These are phyloP conservation scores for Gobius niger DNA, from an alignment of 2,113 vertebrate species.

Conservation along the genomic window DNA sequence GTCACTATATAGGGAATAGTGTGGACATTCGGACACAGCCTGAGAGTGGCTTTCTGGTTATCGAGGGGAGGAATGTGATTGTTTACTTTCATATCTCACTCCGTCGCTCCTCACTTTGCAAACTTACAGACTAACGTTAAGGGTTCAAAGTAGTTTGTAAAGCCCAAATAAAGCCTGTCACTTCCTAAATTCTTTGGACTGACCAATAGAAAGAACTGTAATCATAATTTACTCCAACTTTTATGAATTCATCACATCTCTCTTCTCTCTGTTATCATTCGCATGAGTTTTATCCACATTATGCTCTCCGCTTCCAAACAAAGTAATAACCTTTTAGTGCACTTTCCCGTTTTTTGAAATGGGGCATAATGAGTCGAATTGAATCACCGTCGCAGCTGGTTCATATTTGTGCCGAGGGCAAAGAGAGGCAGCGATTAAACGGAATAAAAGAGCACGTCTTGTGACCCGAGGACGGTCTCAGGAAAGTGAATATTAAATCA, in stretches of 20 bases:
- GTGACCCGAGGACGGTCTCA: constrained; percentile 1
- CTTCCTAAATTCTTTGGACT: too few relatives aligned
- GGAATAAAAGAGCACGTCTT: constrained; percentile 9
- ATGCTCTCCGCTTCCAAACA: too few relatives aligned
- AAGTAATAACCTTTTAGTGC: background rate
- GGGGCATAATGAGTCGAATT: background rate
- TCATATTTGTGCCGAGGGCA: constrained; percentile 4
- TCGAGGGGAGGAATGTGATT: too few relatives aligned
- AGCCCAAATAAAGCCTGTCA: too few relatives aligned
- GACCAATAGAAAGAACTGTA: too few relatives aligned
- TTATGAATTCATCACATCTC: constrained; percentile 22
- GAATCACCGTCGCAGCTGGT: constrained; percentile 19
- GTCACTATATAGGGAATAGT: too few relatives aligned
- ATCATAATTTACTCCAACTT: background rate
- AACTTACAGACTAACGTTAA: too few relatives aligned
- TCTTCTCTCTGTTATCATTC: constrained; percentile 15
- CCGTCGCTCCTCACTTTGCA: too few relatives aligned
- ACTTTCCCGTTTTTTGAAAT: constrained; percentile 19
- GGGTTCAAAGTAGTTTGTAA: too few relatives aligned
- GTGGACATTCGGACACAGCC: too few relatives aligned
- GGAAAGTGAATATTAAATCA: background rate
- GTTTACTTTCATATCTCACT: too few relatives aligned
- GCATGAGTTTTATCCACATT: constrained; percentile 15
- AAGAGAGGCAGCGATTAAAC: background rate
- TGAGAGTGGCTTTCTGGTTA: too few relatives aligned